Conservation (phyloP, 1,140 invertebrate genomes). For the Drosophila serrata region DNA sequence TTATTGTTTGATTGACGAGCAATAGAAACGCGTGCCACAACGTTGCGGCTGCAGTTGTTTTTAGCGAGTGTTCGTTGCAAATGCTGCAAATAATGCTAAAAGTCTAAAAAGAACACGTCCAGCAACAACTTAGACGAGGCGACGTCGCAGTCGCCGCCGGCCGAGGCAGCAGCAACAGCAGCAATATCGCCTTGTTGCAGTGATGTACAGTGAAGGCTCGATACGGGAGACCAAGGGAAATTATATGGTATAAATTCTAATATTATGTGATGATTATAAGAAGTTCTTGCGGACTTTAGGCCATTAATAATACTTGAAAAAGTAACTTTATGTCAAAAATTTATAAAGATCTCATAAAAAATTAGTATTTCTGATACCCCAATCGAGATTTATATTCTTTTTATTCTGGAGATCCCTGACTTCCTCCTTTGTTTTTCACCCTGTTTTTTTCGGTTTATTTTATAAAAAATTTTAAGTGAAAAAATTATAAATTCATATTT, state of each 20-base stretch:
- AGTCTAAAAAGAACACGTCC: constrained; percentile 84
- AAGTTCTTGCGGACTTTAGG: neutral
- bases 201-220: constrained; percentile 1
- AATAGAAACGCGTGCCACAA: constrained; percentile 85
- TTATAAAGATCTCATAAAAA: neutral
- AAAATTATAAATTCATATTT: too few species aligned
- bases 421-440: too few species aligned
- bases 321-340: neutral
- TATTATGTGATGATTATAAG: neutral
- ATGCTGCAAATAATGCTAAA: constrained; percentile 85
- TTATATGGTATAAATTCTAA: neutral
- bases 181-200: constrained; percentile 48
- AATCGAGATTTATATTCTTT: neutral
- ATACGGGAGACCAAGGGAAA: too few species aligned
- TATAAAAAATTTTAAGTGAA: too few species aligned
- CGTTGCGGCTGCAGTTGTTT: constrained; percentile 85
- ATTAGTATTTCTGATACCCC: too few species aligned
- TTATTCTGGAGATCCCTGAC: too few species aligned
- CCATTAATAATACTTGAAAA: neutral
- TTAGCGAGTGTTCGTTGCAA: constrained; percentile 85
- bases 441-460: too few species aligned
- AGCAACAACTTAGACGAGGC: constrained; percentile 66
- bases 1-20: constrained; percentile 55
- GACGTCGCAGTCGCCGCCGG: constrained; percentile 55
- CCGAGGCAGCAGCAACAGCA: constrained; percentile 45